Percentiles rank a stretch among this genome's conserved stretches.
Evolutionary conservation across 1,140 invertebrate genomes (phyloP).

Genomic region (Penaeus vannamei): DNA sequence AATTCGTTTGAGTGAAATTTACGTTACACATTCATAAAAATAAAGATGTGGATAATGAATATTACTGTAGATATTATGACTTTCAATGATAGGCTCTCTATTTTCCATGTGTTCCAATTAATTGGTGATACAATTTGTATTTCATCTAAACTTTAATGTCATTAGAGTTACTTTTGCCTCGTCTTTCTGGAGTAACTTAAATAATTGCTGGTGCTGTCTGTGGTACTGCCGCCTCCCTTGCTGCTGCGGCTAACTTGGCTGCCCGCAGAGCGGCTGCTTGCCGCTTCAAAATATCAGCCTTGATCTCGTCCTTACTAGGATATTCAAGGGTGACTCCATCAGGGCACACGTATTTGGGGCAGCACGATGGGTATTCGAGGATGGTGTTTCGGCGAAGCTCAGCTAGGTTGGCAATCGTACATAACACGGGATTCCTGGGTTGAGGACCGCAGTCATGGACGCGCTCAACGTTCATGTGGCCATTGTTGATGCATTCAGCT

Average conservation of each 20-base stretch:
- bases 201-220: not conserved
- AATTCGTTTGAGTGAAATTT: no score
- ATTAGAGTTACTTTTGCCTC: no score
- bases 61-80: no score
- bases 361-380: conserved; percentile 79
- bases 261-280: not conserved
- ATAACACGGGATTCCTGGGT: conserved; percentile 87
- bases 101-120: no score
- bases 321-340: conserved; percentile 85
- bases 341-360: conserved; percentile 88
- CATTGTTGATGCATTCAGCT: conserved; percentile 81
- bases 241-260: conserved; percentile 1
- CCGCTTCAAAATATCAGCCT: conserved; percentile 25
- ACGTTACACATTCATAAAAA: no score
- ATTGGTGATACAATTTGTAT: no score
- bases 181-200: no score
- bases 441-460: conserved; percentile 89
- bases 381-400: conserved; percentile 83
- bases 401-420: conserved; percentile 87
- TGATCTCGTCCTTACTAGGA: conserved; percentile 43
- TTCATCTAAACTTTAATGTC: no score
- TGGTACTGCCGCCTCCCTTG: no score
- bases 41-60: no score
- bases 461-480: conserved; percentile 81
- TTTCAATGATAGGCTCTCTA: no score